phyloP scores from a whole-genome alignment of 2,113 vertebrate species.

The Callocephalon fimbriatum region DNA sequence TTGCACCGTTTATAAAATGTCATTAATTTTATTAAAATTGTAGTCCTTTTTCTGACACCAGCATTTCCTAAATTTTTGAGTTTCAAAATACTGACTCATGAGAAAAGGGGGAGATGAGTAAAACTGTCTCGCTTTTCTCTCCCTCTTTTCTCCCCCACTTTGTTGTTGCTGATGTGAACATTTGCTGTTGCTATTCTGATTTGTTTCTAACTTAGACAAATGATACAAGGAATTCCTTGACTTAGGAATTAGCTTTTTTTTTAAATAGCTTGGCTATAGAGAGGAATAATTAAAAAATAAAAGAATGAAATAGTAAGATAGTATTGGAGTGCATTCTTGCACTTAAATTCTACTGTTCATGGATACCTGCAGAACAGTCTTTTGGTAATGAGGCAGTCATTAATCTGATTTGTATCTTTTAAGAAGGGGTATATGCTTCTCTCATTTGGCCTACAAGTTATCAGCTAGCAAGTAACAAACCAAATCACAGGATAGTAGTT shows the following conservation, averaged over 20 bases:
- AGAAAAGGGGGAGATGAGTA: neutral
- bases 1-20: neutral
- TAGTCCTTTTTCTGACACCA: neutral
- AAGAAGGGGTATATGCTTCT: neutral
- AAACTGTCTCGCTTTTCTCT: neutral
- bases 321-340: neutral
- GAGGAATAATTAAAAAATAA: neutral
- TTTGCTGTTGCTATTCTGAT: neutral
- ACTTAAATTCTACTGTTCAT: neutral
- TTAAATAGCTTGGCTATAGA: neutral
- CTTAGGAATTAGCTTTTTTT: neutral
- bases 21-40: neutral
- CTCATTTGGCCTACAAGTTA: neutral
- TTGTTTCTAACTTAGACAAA: neutral
- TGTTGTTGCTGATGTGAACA: neutral
- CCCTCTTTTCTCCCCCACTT: neutral
- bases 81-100: neutral
- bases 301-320: neutral
- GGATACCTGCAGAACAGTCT: neutral
- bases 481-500: slow-evolving; percentile 2
- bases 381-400: neutral
- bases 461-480: slow-evolving; percentile 32
- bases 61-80: neutral
- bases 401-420: neutral
- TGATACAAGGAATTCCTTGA: neutral